Conservation (phyloP, 2,113 vertebrate species). For the Pluvialis apricaria region DNA sequence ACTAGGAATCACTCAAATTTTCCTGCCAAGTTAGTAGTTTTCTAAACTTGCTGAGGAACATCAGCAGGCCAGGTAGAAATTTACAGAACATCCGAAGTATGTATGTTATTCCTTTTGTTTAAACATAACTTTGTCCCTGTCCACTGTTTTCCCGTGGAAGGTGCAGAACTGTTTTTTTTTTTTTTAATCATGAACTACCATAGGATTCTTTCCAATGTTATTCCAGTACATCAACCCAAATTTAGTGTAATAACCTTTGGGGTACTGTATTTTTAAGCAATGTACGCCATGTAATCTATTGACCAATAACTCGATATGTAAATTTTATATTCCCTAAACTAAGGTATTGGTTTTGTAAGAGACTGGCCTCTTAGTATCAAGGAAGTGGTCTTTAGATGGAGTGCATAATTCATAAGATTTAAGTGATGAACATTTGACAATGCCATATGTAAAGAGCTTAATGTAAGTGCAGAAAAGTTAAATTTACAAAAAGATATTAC, state of each 20-base stretch:
- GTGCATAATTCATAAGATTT: not conserved
- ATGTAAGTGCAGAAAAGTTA: not conserved
- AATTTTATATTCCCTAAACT: not conserved
- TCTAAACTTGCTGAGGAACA: not conserved
- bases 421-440: not conserved
- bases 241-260: not conserved
- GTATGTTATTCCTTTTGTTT: not conserved
- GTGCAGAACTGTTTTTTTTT: not conserved
- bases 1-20: not conserved
- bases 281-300: not conserved
- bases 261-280: not conserved
- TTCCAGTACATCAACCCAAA: not conserved
- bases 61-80: not conserved
- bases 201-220: not conserved
- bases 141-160: not conserved
- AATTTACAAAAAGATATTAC: not conserved
- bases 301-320: not conserved
- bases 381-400: not conserved
- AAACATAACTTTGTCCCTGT: rapidly evolving
- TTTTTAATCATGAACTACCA: not conserved
- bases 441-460: not conserved
- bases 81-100: not conserved
- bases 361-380: not conserved
- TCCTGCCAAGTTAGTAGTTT: not conserved
- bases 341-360: not conserved